Evolutionary conservation across 35 echinoderm and acorn worm species (phyloP).

Genomic region (Apostichopus japonicus): DNA sequence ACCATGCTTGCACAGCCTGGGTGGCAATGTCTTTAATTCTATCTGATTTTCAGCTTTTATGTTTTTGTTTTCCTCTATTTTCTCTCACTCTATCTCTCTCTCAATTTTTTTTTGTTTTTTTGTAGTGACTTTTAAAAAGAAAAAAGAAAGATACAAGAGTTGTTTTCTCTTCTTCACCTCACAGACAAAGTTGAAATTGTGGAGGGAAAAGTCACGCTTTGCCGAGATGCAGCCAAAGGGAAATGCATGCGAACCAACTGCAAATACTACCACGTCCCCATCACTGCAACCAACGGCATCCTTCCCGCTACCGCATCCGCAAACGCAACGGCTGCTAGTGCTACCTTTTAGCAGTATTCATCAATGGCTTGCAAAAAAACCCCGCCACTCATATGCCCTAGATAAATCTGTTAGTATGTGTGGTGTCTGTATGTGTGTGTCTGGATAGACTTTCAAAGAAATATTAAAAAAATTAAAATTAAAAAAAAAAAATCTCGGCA

Average conservation of each 20-base stretch:
- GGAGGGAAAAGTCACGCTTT: conserved; percentile 98
- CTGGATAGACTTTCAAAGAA: conserved; percentile 20
- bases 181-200: conserved; percentile 99
- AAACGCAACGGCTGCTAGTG: conserved; percentile 66
- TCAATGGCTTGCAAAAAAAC: conserved; percentile 63
- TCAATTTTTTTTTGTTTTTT: conserved; percentile 27
- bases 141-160: neutral
- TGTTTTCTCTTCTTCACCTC: conserved; percentile 65
- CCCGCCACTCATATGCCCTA: conserved; percentile 55
- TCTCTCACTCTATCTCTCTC: neutral
- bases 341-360: conserved; percentile 50
- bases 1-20: conserved; percentile 34
- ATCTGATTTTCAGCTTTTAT: conserved; percentile 17
- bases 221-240: conserved; percentile 98
- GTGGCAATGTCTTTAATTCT: neutral
- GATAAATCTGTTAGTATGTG: conserved; percentile 31
- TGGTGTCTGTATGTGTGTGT: conserved; percentile 8
- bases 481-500: neutral
- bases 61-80: conserved; percentile 39
- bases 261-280: conserved; percentile 99
- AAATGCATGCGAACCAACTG: conserved; percentile 99
- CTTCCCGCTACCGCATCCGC: conserved; percentile 57
- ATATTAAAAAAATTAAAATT: too few relatives aligned
- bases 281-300: conserved; percentile 60
- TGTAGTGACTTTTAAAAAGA: neutral